These are phyloP conservation scores for Prietella phreatophila DNA, from an alignment of 2,113 vertebrate species.

Conservation along the genomic window DNA sequence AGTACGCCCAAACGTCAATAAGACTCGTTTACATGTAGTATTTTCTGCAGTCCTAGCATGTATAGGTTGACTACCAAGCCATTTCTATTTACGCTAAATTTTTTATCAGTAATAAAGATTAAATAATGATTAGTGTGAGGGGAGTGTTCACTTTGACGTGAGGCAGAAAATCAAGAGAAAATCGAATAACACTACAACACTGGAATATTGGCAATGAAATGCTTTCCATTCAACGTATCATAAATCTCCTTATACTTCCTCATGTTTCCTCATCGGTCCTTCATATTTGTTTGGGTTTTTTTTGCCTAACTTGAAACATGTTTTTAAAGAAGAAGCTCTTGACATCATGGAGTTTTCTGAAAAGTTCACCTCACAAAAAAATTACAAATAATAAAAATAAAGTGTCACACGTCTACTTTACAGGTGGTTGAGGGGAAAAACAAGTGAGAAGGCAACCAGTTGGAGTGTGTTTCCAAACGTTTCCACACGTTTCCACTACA, in stretches of 20 bases:
- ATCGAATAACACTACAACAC: not conserved
- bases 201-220: not conserved
- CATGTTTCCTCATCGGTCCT: not conserved
- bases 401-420: too few species aligned
- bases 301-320: not conserved
- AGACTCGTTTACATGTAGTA: not conserved
- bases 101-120: not conserved
- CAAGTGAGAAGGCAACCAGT: not conserved
- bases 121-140: not conserved
- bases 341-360: not conserved
- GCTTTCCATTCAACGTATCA: not conserved
- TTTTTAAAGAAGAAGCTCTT: not conserved
- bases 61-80: not conserved
- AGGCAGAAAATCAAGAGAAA: not conserved
- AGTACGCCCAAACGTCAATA: not conserved
- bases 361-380: not conserved
- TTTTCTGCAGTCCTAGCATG: not conserved
- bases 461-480: not conserved
- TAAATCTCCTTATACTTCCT: not conserved
- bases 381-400: too few species aligned
- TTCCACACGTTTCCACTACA: not conserved
- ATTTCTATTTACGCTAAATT: not conserved
- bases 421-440: too few species aligned
- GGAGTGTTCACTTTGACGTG: not conserved
- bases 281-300: not conserved